Base-by-base conservation (phyloP, 2,113 vertebrate species). In the Charina bottae region DNA sequence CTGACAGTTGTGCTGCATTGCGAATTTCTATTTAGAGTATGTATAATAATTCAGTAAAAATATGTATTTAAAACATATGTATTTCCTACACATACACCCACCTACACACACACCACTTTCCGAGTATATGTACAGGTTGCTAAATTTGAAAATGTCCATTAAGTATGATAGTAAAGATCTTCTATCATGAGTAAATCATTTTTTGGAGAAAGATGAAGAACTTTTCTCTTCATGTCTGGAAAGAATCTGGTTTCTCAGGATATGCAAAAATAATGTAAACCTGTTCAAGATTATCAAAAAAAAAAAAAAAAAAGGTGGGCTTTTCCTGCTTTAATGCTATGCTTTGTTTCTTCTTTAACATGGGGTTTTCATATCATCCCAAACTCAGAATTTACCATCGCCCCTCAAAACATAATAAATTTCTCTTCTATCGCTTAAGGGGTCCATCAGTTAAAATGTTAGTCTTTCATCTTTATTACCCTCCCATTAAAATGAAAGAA, bases 401-500 rank as follows among this genome's bases (percentile, higher is more conserved):
- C 94, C 94, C 95, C 95, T 96, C 95, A 96, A 97, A 97, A 97
- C 96, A 96, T 94, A 96, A 97, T 97, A 97, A 96, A 98, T 97
- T 97, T 97, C 85, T 90, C 95, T 96, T 97, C 96, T 95, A 95
- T 96, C 96, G 97, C 97, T 98, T 97, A 96, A 97, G 97, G 97
- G 97, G 97, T 96, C 96, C 97, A 97, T 97, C 97, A 97, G 95
- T 97, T 97, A 97, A 97, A 97, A 97, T 96, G 97, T 94, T 97
- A 97, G 96, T 96, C 97, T 98, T 98, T 98, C 97, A 98, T 98
- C 97, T 98, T 98, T 98, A 98, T 98, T 97, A 97, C 97, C 94
- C 95, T 95, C 96, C 97, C 97, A 97, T 98, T 98, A 98, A 98
- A 98, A 97, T 97, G 97, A 98, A 97, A 97, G 97, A 97, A 98